phyloP scores from a whole-genome alignment of 1,140 invertebrate species.

The Lepidurus couesii region DNA sequence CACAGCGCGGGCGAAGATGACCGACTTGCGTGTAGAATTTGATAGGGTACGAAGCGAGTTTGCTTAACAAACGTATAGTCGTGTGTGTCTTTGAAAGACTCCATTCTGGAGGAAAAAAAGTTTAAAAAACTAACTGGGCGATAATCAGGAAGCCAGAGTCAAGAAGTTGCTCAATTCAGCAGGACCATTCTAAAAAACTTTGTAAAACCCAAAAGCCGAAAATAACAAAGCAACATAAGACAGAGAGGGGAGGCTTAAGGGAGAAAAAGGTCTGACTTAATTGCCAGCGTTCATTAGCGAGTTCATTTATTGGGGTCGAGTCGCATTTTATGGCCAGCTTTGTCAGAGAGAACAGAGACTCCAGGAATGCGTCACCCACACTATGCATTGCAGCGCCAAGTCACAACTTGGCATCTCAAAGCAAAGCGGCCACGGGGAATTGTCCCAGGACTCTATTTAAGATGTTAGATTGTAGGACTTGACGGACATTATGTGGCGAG shows the following conservation, averaged over 20 bases:
- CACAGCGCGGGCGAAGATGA: neutral
- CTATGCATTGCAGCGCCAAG: neutral
- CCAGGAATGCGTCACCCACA: conserved; percentile 13
- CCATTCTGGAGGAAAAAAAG: neutral
- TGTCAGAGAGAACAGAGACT: neutral
- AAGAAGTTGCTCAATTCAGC: neutral
- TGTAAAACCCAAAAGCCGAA: neutral
- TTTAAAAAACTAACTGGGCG: neutral
- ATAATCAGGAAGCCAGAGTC: too few species aligned
- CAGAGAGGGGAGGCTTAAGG: neutral
- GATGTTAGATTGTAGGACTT: conserved; percentile 7
- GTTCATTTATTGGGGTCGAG: conserved; percentile 19
- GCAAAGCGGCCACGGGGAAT: conserved; percentile 12
- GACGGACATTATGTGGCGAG: neutral
- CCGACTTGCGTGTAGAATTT: neutral
- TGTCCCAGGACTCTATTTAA: conserved; percentile 14
- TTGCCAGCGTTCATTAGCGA: conserved; percentile 18
- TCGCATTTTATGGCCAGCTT: conserved; percentile 18
- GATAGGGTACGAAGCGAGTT: neutral
- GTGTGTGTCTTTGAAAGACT: neutral
- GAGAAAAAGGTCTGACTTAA: neutral
- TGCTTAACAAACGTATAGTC: neutral
- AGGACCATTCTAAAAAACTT: neutral
- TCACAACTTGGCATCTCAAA: conserved; percentile 5
- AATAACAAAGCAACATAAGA: neutral